Percentiles rank a stretch among this genome's conserved stretches.
phyloP scores from a whole-genome alignment of 1,140 invertebrate genomes.

The Apocrypta bakeri region DNA sequence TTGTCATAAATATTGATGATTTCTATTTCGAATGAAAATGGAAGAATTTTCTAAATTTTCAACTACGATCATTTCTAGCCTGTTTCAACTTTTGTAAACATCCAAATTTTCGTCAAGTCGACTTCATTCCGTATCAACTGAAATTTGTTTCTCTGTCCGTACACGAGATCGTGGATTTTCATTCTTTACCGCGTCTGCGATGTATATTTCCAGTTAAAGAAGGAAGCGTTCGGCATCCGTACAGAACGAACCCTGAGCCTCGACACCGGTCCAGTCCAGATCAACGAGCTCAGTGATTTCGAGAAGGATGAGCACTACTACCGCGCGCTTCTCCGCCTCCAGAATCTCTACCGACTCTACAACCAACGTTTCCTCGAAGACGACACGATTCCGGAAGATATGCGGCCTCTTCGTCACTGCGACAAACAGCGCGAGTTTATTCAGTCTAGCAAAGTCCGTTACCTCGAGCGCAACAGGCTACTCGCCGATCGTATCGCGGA shows the following conservation, averaged over 20 bases:
- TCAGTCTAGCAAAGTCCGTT: neutral
- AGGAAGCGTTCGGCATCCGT: neutral
- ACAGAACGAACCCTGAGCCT: neutral
- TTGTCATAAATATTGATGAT: no score
- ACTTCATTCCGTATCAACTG: no score
- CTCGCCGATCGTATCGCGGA: constrained; percentile 27
- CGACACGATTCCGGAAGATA: neutral
- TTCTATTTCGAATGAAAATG: no score
- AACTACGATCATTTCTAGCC: no score
- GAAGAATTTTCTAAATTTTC: no score
- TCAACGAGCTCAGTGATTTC: constrained; percentile 11
- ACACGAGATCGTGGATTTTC: no score
- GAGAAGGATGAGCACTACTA: constrained; percentile 24
- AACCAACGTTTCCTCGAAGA: neutral
- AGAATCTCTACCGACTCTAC: constrained; percentile 18
- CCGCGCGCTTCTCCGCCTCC: neutral
- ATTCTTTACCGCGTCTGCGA: neutral
- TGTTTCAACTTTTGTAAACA: no score
- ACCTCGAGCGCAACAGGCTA: neutral
- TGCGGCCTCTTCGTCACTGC: neutral
- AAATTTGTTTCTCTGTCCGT: no score
- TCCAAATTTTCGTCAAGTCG: no score
- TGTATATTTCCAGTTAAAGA: constrained; percentile 31
- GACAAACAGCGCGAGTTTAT: neutral
- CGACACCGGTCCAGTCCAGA: neutral